These are phyloP conservation scores for Tenrec ecaudatus DNA, from an alignment of 2,113 vertebrate species.

Conservation along the genomic window DNA sequence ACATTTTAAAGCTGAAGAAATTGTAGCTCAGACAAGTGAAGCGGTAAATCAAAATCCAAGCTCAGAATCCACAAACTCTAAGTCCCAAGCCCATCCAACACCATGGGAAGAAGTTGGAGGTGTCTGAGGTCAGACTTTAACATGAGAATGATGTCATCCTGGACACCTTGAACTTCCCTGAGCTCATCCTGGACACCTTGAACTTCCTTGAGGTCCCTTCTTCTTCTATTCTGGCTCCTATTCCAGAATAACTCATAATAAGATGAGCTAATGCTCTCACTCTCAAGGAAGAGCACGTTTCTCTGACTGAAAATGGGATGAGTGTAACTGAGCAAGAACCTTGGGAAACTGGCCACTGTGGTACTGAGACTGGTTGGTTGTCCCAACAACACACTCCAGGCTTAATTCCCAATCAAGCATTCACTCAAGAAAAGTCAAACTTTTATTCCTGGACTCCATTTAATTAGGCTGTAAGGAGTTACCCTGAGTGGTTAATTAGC, in stretches of 20 bases:
- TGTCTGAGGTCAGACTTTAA: neutral
- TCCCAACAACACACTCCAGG: neutral
- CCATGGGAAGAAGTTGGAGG: neutral
- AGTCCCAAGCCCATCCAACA: neutral
- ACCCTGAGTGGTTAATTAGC: slow-evolving; percentile 47
- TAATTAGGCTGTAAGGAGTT: slow-evolving; percentile 54
- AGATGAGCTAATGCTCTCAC: neutral
- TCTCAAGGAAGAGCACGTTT: neutral
- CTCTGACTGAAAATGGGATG: neutral
- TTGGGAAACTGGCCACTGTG: neutral
- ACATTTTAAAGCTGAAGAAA: slow-evolving; percentile 32
- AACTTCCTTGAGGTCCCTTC: neutral
- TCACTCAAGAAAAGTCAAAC: slow-evolving; percentile 51
- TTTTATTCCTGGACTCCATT: slow-evolving; percentile 31
- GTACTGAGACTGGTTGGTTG: neutral
- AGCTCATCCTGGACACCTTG: no score
- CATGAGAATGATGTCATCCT: neutral
- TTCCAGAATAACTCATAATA: slow-evolving; percentile 3
- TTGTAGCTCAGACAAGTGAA: neutral
- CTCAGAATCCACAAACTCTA: slow-evolving; percentile 3
- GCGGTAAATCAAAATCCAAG: slow-evolving; percentile 20
- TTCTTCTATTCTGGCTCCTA: no score
- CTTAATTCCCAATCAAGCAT: slow-evolving; percentile 40
- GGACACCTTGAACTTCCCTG: neutral
- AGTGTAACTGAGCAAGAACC: neutral